phyloP scores from a whole-genome alignment of 2,797 vertebrate species.

The Chromobotia macracanthus region DNA sequence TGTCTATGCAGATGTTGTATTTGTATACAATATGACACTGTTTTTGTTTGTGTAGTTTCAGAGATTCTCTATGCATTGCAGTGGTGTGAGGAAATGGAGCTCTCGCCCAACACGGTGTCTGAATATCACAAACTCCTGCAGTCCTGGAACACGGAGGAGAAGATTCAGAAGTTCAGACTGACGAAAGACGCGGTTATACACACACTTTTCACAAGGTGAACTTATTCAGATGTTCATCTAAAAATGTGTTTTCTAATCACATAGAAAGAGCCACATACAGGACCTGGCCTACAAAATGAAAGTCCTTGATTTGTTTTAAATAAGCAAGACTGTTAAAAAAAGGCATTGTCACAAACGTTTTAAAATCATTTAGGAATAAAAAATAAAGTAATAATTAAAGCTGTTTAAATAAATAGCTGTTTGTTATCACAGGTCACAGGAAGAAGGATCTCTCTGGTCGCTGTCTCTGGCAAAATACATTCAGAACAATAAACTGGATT shows the following conservation, averaged over 20 bases:
- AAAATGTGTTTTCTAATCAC: constrained; percentile 44
- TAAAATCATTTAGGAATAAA: neutral
- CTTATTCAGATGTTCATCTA: constrained; percentile 33
- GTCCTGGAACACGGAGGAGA: constrained; percentile 77
- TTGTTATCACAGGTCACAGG: constrained; percentile 78
- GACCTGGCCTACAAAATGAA: neutral
- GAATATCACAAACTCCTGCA: constrained; percentile 81
- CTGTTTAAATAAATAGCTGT: no score
- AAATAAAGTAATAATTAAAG: neutral
- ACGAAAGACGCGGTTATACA: constrained; percentile 70
- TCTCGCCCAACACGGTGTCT: constrained; percentile 72
- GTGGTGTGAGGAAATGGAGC: constrained; percentile 75
- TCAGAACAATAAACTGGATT: constrained; percentile 61
- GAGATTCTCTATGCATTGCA: neutral
- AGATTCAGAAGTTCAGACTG: constrained; percentile 63
- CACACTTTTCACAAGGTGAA: constrained; percentile 85
- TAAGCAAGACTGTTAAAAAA: neutral
- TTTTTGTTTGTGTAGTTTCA: constrained; percentile 43
- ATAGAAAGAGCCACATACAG: neutral
- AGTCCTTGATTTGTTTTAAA: constrained; percentile 44
- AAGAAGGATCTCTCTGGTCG: constrained; percentile 89
- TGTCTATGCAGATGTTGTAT: neutral
- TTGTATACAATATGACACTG: constrained; percentile 78
- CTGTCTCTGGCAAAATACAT: constrained; percentile 85
- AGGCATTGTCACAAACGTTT: no score